Base-by-base conservation (phyloP, 2,797 vertebrate genomes). In the Halcyon badia region DNA sequence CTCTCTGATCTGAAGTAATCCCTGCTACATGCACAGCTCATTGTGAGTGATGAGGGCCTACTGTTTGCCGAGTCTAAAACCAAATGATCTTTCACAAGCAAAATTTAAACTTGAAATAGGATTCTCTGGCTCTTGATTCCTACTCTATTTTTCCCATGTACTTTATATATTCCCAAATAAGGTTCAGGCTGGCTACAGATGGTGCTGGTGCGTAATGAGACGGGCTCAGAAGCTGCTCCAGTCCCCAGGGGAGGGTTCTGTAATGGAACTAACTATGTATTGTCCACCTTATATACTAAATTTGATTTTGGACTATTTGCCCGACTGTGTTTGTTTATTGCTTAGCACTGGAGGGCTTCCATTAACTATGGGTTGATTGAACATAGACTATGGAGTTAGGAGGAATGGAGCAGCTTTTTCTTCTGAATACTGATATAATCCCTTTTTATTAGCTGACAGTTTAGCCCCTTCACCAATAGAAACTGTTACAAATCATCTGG, bases 31-130 rank as follows among this genome's bases (percentile, higher is more conserved):
- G 98, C 87, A 72, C 98, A 98, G 98, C 98, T 99, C 99, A 99
- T 98, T 98, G 99, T 99, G 99, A 99, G 98, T 98, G 99, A 99
- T 99, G 99, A 99, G 98, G 94, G 98, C 98, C 98, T 98, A 98
- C 98, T 99, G 99, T 99, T 99, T 99, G 99, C 99, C 97, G 98
- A 99, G 98, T 99, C 98, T 99, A 98, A 99, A 98, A 98, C 99
- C 99, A 99, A 99, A 99, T 99, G 99, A 99, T 99, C 99, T 99
- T 98, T 99, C 99, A 98, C 99, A 98, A 99, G 99, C 98, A 99
- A 99, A 99, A 99, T 99, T 99, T 99, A 99, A 99, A 99, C 99
- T 99, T 98, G 99, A 99, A 99, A 99, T 99, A 98, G 99, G 99
- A 99, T 99, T 99, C 99, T 98, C 98, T 97, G 97, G 98, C 98